Evolutionary conservation across 2,797 vertebrate genomes (phyloP), one percentile per base, ranked within the genome.

Genomic region (Carduelis carduelis): DNA sequence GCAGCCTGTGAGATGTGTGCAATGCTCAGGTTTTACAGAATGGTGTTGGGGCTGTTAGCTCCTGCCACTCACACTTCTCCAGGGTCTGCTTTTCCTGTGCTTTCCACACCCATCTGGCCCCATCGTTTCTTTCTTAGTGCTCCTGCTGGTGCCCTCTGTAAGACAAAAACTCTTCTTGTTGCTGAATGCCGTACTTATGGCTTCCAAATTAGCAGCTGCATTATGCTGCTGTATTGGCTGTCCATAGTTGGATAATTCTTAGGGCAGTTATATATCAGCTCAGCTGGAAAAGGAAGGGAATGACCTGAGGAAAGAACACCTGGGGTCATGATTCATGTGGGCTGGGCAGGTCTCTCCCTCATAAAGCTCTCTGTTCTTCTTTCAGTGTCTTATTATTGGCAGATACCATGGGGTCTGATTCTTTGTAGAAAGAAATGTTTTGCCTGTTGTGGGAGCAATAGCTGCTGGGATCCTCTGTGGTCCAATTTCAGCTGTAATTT

Each of bases 1-100:
- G 50, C 7, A 80, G 43, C 14, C 15, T 0, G 0, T 47, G 41
- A 56, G 15, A 6, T 26, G 8, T 1, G 3, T 30, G 16, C 0
- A 0, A 6, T 52, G 30, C 41, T 80, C 1, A 2, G n/a, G 19
- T 50, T 43, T 64, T 59, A 21, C 3, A 14, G 44, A 10, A 3
- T 3, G 2, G 6, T 14, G 2, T 0, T 1, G 8, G 6, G 23
- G 14, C 16, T 26, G 0, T 27, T 55, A 47, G 8, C 39, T 76
- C 30, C 46, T 50, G 14, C 14, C 3, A 2, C 47, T 87, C 23
- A 6, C 0, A 12, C 8, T 83, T 77, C 28, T 39, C 14, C 27
- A 20, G 14, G 3, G 1, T 39, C 17, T 65, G 30, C 14, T 49
- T 22, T 21, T 70, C 8, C 18, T 18, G 2, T 26, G 20, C 23